Base-by-base conservation (phyloP, 2,888 invertebrate genomes). In the Cheilosia grossa region DNA sequence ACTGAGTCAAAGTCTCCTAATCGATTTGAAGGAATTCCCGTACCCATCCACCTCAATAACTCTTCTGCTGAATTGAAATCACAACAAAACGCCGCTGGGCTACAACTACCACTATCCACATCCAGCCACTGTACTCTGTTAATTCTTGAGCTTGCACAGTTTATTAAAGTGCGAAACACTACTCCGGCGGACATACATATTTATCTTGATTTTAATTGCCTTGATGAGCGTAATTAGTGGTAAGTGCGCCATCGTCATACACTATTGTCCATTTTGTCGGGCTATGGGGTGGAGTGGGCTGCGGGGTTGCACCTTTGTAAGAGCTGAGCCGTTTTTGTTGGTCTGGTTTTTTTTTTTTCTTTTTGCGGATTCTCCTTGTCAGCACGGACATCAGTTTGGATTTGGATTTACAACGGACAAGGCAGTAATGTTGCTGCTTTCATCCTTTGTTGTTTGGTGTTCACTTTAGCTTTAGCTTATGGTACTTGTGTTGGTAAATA, bases 151-250 rank as follows among this genome's bases (percentile, higher is more conserved):
- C 63, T 64, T 47, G 79, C 53, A 51, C 80, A 79, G 70, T 70
- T 83, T 83, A 69, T 75, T 66, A 80, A 85, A 85, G 81, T 85
- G 85, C 81, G 75, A 85, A 81, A 75, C 70, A 81, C 75, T 75
- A 67, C 70, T 81, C 59, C 66, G 44, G 69, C 58, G 61, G 72
- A 81, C 85, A 75, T 40, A 40, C 75, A 59, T 85, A 72, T 81
- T 85, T 81, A 85, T 85, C 75, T 81, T 81, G 70, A 61, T 75
- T 81, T 85, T 85, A 85, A 85, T 85, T 85, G 81, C 85, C 70
- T 70, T 85, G 85, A 81, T 81, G 85, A 85, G 81, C 66, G 81
- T 85, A 85, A 85, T 85, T 85, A 85, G 81, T 64, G 81, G 81
- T 81, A 72, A 85, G 64, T 85, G 81, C 83, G 81, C 83, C 80